Evolutionary conservation across 92 coral and sea anemone species (phyloP), one percentile per base, ranked within the genome.

Genomic region (Desmophyllum pertusum): DNA sequence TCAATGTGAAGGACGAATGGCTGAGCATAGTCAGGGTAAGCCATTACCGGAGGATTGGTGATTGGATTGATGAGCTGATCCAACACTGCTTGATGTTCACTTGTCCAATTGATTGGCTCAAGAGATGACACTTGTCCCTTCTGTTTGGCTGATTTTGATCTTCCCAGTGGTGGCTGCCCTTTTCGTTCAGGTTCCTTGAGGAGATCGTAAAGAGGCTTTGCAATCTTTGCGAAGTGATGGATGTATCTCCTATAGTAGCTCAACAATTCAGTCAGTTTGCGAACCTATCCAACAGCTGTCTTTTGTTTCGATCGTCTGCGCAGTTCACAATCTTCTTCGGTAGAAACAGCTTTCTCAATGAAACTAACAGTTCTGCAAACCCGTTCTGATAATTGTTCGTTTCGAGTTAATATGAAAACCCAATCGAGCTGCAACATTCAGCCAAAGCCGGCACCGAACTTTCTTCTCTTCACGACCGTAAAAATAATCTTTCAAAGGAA

Each of bases 31-130:
- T 42, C 19, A 35, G 76, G 76, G 75, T 80, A 67, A 51, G 65
- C 84, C 84, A 80, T 67, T 42, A 80, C 84, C 1, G 84, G 84
- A 2, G 76, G 85, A 31, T 61, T 78, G 40, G 70, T 61, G 27
- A 78, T 78, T 5, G 83, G 72, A 59, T n/a, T 63, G 72, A 78
- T 55, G 29, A 78, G 53, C 57, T 78, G 81, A 6, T 52, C 81
- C 61, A 77, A 77, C 8, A 70, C 70, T 4, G 68, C 67, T 55
- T 73, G 77, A 27, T 36, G n/a, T 73, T 73, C 77, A 6, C 57
- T 42, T 0, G 63, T 75, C 79, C 78, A 42, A 35, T 6, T 63
- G 73, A 57, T 41, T 15, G 48, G 72, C 25, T 78, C 83, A 25
- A 59, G 74, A 10, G 71, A 59, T 61, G 83, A 61, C 36, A 21